Percentiles rank a stretch among this genome's conserved stretches.
Evolutionary conservation across 1,140 invertebrate species (phyloP).

Genomic region (Drosophila orosa): DNA sequence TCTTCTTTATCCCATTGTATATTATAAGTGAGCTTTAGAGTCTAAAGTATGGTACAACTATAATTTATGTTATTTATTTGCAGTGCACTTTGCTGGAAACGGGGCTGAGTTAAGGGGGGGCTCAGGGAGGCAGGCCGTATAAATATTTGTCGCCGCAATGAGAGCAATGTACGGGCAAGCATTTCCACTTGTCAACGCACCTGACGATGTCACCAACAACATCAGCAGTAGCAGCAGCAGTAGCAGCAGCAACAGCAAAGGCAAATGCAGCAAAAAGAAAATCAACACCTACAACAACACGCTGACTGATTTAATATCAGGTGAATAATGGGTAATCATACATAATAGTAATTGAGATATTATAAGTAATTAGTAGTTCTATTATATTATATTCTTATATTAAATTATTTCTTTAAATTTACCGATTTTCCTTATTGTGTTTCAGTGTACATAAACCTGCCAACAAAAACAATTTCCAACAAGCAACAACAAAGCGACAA

Average conservation of each 20-base stretch:
- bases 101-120: neutral
- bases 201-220: constrained; percentile 54
- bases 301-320: neutral
- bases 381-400: too few relatives aligned
- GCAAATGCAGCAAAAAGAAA: neutral
- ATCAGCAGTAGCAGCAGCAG: constrained; percentile 11
- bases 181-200: constrained; percentile 76
- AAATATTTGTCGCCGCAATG: constrained; percentile 77
- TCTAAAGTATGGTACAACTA: neutral
- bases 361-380: neutral
- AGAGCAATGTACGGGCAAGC: constrained; percentile 77
- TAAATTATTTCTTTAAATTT: neutral
- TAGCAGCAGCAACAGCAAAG: neutral
- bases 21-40: neutral
- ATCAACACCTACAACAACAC: constrained; percentile 2
- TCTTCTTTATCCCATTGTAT: neutral
- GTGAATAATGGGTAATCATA: neutral
- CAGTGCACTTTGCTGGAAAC: constrained; percentile 4
- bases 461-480: constrained; percentile 49
- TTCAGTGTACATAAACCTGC: constrained; percentile 10
- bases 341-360: neutral
- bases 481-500: constrained; percentile 37
- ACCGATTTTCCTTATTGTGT: neutral
- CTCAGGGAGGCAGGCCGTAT: constrained; percentile 35
- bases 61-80: constrained; percentile 27